A percentile compares a stretch with the other conserved stretches of the same genome.
These are phyloP conservation scores for Autographa gamma DNA, from an alignment of 2,888 invertebrate genomes.

Conservation along the genomic window DNA sequence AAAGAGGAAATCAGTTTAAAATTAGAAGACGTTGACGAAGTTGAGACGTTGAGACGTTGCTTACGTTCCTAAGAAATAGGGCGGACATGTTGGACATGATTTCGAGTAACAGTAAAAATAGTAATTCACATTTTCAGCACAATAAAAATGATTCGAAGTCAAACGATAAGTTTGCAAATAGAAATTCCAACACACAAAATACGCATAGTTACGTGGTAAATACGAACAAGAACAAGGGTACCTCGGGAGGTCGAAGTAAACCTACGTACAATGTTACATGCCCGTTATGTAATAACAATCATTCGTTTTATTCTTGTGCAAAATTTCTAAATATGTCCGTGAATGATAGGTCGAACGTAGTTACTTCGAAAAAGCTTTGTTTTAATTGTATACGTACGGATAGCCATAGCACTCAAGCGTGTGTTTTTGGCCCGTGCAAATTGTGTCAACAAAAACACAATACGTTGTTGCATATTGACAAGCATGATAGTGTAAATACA, in stretches of 20 bases:
- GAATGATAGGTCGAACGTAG: slow-evolving; percentile 12
- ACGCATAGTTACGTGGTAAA: neutral
- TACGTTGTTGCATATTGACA: slow-evolving; percentile 17
- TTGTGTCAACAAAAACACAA: slow-evolving; percentile 21
- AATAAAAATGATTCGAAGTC: neutral
- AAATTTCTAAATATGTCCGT: slow-evolving; percentile 21
- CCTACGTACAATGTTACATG: neutral
- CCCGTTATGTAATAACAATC: slow-evolving; percentile 9
- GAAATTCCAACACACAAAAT: neutral
- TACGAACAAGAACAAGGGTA: no score
- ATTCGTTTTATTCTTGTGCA: slow-evolving; percentile 18
- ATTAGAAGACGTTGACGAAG: slow-evolving; percentile 16
- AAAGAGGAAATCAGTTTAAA: neutral
- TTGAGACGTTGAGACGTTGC: no score
- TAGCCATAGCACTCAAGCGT: slow-evolving; percentile 6
- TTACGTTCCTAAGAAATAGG: slow-evolving; percentile 13
- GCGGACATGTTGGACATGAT: slow-evolving; percentile 20
- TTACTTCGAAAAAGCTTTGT: slow-evolving; percentile 10
- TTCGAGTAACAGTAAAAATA: slow-evolving; percentile 4
- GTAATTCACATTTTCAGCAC: neutral
- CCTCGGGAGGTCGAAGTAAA: no score
- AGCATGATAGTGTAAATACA: no score
- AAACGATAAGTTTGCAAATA: slow-evolving; percentile 6
- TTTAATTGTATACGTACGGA: slow-evolving; percentile 25
- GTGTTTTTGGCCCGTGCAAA: slow-evolving; percentile 13